Conservation (phyloP, 2,797 vertebrate species). For the Chloroceryle amazona region DNA sequence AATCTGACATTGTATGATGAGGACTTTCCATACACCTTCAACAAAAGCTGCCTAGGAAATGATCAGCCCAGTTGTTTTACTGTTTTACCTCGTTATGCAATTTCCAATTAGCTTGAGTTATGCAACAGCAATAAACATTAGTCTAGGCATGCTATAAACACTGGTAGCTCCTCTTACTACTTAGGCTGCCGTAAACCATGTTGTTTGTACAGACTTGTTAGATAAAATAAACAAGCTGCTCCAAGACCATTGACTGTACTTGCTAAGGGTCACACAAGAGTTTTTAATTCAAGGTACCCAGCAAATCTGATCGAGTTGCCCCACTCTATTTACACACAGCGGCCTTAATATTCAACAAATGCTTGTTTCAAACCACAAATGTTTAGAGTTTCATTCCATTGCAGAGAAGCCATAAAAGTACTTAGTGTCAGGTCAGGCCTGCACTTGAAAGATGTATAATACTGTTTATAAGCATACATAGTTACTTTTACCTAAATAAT, state of each 20-base stretch:
- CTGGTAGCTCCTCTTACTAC: background rate
- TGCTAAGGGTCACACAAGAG: background rate
- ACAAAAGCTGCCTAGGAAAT: background rate
- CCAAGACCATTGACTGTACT: background rate
- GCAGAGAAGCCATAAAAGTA: background rate
- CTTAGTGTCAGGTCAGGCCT: background rate
- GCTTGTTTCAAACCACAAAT: conserved; percentile 45
- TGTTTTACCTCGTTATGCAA: background rate
- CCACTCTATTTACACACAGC: background rate
- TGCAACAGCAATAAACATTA: background rate
- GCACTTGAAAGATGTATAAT: background rate
- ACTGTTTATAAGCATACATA: background rate
- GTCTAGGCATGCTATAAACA: background rate
- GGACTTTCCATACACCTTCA: background rate
- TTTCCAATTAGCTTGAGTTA: conserved; percentile 2
- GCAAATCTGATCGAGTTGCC: background rate
- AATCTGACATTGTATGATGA: background rate
- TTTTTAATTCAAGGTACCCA: background rate
- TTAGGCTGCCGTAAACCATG: background rate
- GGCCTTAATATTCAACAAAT: background rate
- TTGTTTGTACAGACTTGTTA: background rate
- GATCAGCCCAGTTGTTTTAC: background rate
- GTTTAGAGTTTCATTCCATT: background rate
- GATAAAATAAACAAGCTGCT: conserved; percentile 41
- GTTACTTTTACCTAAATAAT: background rate